Evolutionary conservation across 37 sponge, comb jelly and placozoan genomes (phyloP), one percentile per base, ranked within the genome.

Genomic region (Lycopodina hypogea): DNA sequence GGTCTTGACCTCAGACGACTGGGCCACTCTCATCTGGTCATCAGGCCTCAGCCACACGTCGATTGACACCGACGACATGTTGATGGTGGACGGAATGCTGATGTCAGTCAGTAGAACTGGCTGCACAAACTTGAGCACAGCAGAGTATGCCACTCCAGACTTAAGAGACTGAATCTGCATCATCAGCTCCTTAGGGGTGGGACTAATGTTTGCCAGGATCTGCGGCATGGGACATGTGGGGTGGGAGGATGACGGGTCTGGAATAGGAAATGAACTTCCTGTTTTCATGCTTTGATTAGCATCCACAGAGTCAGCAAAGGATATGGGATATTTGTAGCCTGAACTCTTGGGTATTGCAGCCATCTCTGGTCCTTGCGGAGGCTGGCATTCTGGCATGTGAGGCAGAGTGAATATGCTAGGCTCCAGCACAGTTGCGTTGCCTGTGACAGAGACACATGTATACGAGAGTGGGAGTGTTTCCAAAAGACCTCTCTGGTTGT

Each of bases 1-100:
- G 35, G 69, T 48, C 21, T 77, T 60, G 42, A 94, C 74, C 69
- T 91, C 95, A 1, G 79, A 75, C 11, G 87, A 85, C 29, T 88
- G 89, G 2, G 78, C 84, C 11, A 94, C 74, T 42, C 92, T 75
- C 64, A 81, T 78, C 65, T 76, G 81, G 3, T 66, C 88, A 6
- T 83, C 87, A 23, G 69, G 52, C 1, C 37, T 42, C 77, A 81
- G 6, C 94, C 94, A 93, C 78, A 87, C 94, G 48, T 89, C 91
- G 75, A 93, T 85, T 6, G 72, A 68, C 53, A 93, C 90, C 33
- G 88, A 86, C 55, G 77, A 74, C 88, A 93, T 74, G 56, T 33
- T 14, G 51, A 45, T 30, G 28, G 65, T 70, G 21, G 90, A 34
- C 29, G 87, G 90, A 35, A 93, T 86, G 75, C 81, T 79, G 64